These are phyloP conservation scores for Sarcophaga caerulescens DNA, from an alignment of 2,888 invertebrate species.

Conservation along the genomic window DNA sequence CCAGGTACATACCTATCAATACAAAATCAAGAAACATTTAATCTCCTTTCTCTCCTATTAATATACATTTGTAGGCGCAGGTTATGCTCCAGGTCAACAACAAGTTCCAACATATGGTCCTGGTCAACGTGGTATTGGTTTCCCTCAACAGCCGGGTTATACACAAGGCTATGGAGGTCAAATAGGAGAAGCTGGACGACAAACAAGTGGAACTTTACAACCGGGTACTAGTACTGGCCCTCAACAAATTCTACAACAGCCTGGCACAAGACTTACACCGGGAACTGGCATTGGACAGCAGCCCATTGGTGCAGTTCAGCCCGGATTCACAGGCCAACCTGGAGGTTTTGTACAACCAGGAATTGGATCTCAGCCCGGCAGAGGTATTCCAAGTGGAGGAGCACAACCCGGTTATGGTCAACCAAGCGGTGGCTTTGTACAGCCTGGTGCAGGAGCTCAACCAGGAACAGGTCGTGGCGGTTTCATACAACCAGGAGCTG, in stretches of 20 bases:
- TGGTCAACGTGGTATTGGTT: slow-evolving; percentile 55
- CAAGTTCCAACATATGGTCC: slow-evolving; percentile 54
- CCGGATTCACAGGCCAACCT: background rate
- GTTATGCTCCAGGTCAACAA: slow-evolving; percentile 54
- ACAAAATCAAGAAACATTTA: background rate
- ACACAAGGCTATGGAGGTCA: slow-evolving; percentile 50
- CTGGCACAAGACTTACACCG: slow-evolving; percentile 4
- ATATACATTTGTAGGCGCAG: slow-evolving; percentile 37
- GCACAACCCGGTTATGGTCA: slow-evolving; percentile 32
- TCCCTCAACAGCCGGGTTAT: slow-evolving; percentile 51
- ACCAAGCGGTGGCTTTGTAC: slow-evolving; percentile 18
- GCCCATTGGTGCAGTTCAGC: too few relatives aligned
- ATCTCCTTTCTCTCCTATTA: background rate
- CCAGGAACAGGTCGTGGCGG: slow-evolving; percentile 23
- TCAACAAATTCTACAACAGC: slow-evolving; percentile 53
- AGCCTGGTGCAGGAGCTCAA: slow-evolving; percentile 30
- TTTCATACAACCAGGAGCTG: slow-evolving; percentile 4
- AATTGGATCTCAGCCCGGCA: background rate
- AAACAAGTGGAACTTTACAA: slow-evolving; percentile 39
- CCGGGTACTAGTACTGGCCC: slow-evolving; percentile 51
- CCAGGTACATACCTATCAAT: slow-evolving; percentile 21
- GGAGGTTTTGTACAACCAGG: slow-evolving; percentile 28
- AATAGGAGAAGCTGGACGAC: slow-evolving; percentile 44
- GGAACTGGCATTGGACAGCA: slow-evolving; percentile 28
- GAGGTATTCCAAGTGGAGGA: background rate